Evolutionary conservation across 1,140 invertebrate species (phyloP), one percentile per base, ranked within the genome.

Genomic region (Drosophila pachea): DNA sequence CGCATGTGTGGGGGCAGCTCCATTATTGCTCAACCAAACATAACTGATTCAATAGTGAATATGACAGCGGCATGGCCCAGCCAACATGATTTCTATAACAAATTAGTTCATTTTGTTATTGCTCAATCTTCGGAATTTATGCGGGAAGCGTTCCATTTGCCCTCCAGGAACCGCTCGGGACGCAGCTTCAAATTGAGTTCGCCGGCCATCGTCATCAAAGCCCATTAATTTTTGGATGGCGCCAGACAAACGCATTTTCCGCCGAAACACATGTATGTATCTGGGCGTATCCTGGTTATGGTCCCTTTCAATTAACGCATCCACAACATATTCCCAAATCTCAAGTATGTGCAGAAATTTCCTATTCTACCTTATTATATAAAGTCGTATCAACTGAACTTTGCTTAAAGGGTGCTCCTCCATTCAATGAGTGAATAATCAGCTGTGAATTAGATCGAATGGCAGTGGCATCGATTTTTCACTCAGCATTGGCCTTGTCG

Each of bases 21-120:
- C 54, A 70, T 73, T 77, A 74, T 75, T 48, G 71, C 11, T 56
- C 54, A 76, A 12, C 48, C 61, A 64, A 60, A 76, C 48, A 74
- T 73, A 68, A 68, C 76, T 78, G 76, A 78, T 78, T 78, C 78
- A 72, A 78, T 78, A 78, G 74, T 74, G 54, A 62, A 71, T 78
- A 74, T 61, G 70, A 55, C 61, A 77, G 53, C 54, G 60, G 40
- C 67, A 70, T 70, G 60, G 49, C 61, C 64, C 16, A 42, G 63
- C 40, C 56, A 78, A 72, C 59, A 72, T 78, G 71, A 76, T 78
- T 74, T 78, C 76, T 56, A 35, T 62, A 65, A 68, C 67, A 78
- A 78, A 78, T 74, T 78, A 78, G 72, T 74, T 78, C 67, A 74
- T 74, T 68, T 71, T 36, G 62, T 69, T 74, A 72, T 67, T 71